A percentile compares a stretch with the other conserved stretches of the same genome.
These are phyloP conservation scores for Calephelis nemesis DNA, from an alignment of 1,140 invertebrate species.

Conservation along the genomic window DNA sequence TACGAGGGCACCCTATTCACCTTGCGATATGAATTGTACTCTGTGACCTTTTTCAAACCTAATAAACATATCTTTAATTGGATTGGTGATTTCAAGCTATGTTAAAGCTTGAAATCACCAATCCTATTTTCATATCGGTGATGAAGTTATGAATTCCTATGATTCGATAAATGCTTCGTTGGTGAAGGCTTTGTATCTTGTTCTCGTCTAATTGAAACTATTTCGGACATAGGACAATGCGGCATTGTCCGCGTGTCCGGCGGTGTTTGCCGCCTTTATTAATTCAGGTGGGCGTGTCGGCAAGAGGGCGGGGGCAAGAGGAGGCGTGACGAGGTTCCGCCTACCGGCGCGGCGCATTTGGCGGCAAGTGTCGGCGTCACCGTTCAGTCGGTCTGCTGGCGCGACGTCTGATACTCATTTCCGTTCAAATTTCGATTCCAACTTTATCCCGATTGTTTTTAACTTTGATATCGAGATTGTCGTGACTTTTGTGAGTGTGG, in stretches of 20 bases:
- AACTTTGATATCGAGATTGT: constrained; percentile 22
- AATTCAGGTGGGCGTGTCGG: constrained; percentile 70
- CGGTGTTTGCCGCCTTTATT: constrained; percentile 76
- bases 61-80: no score
- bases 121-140: background rate
- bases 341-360: constrained; percentile 54
- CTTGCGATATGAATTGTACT: no score
- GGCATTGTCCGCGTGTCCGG: constrained; percentile 75
- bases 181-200: constrained; percentile 62
- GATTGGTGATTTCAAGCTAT: no score
- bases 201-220: constrained; percentile 76
- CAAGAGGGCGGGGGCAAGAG: constrained; percentile 48
- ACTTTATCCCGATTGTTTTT: constrained; percentile 42
- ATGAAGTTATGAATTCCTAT: constrained; percentile 8
- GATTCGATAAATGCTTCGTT: constrained; percentile 2
- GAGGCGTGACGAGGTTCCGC: constrained; percentile 43
- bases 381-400: constrained; percentile 65
- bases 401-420: constrained; percentile 61
- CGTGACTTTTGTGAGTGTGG: constrained; percentile 21
- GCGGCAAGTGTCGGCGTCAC: constrained; percentile 35
- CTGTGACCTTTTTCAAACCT: no score
- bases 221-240: constrained; percentile 75
- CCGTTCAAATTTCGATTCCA: constrained; percentile 35
- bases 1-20: no score
- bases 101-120: no score